Evolutionary conservation across 2,113 vertebrate species (phyloP).

Genomic region (Sinocyclocheilus grahami): DNA sequence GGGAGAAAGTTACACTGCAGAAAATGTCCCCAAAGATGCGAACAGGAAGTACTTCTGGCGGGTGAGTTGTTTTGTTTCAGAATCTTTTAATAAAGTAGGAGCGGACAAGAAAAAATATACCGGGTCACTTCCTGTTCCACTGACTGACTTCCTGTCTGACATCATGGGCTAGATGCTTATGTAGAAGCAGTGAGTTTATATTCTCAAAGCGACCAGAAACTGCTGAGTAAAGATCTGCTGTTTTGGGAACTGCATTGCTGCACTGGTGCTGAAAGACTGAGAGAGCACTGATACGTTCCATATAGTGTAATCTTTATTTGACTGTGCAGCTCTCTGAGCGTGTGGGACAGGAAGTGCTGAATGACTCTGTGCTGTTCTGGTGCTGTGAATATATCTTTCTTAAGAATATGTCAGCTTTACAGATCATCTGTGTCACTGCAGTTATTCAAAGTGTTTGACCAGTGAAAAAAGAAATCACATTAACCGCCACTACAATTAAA

Average conservation of each 20-base stretch:
- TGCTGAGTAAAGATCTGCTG: conserved; percentile 62
- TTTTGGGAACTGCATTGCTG: conserved; percentile 58
- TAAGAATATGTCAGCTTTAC: background rate
- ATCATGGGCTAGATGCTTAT: conserved; percentile 63
- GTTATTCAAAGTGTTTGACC: background rate
- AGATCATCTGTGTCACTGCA: background rate
- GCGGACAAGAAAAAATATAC: conserved; percentile 35
- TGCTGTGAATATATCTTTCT: conserved; percentile 4
- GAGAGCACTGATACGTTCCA: conserved; percentile 35
- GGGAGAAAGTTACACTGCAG: conserved; percentile 91
- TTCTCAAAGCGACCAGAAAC: conserved; percentile 39
- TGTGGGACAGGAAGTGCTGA: conserved; percentile 15
- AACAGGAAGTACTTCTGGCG: conserved; percentile 99
- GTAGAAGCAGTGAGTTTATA: conserved; percentile 15
- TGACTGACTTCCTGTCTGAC: conserved; percentile 68
- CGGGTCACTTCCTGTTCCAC: conserved; percentile 80
- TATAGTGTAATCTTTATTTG: conserved; percentile 50
- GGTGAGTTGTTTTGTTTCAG: conserved; percentile 82
- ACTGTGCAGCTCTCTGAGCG: conserved; percentile 35
- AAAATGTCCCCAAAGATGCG: conserved; percentile 91
- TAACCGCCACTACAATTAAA: conserved; percentile 21
- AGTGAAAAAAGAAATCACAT: background rate
- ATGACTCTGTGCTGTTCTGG: conserved; percentile 25
- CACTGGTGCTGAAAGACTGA: conserved; percentile 41
- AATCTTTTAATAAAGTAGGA: conserved; percentile 50